Base-by-base conservation (phyloP, 2,113 vertebrate genomes). In the Gnathonemus longibarbis region DNA sequence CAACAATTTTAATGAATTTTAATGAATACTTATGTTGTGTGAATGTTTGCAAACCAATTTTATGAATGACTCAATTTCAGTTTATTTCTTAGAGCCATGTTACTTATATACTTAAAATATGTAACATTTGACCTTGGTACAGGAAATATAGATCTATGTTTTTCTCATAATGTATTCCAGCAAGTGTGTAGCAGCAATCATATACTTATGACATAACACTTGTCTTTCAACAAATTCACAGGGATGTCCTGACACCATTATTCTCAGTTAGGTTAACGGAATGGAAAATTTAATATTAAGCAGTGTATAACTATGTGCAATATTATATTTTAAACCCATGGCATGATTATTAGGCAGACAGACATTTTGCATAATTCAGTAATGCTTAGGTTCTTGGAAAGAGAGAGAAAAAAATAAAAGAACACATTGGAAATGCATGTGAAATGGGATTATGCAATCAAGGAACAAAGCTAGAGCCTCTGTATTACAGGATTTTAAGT, bases 391-490 rank as follows among this genome's bases (percentile, higher is more conserved):
- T 77, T 91, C 66, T 94, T 93, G 94, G 45, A 48, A 48, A 48
- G 19, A 48, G 80, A 92, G 91, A 94, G 10, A 31, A 95, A 80
- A 52, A 89, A 74, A 56, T 50, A 85, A 77, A 90, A 90, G 49
- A 87, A 58, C 56, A 88, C 62, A 46, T 88, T 74, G 58, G 53
- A 74, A 77, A 80, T 88, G 49, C 84, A 87, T 70, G 45, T 77
- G 89, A 88, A 77, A 74, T 80, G 46, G 85, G 85, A 87, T 90
- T 90, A 91, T 91, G 91, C 85, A 84, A 70, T 66, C 89, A 93
- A 92, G 89, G 88, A 88, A 91, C 89, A 91, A 94, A 95, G 92
- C 93, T 89, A 42, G 50, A 89, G 86, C 89, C 90, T 94, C 94
- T 89, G 70, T 90, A 94, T 93, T 48, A 92, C 87, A 62, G 84